Evolutionary conservation across 2,888 invertebrate genomes (phyloP), one percentile per base, ranked within the genome.

Genomic region (Nymphalis c-album): DNA sequence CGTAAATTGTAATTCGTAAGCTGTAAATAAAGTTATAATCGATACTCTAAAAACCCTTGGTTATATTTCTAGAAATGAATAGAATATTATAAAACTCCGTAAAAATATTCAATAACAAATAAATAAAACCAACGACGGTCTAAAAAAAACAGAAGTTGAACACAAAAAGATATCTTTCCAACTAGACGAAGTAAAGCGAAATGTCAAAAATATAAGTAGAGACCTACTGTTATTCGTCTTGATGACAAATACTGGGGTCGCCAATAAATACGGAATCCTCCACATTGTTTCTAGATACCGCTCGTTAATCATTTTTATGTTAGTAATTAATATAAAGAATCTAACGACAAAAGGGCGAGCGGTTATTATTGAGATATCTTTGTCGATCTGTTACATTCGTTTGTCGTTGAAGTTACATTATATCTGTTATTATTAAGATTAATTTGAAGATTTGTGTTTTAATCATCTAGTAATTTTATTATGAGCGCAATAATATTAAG

Each of bases 221-320:
- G 82, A 80, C 80, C 80, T 74, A n/a, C 74, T 74, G 75, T 81
- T 80, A 87, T 90, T 88, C 86, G 82, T 90, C 87, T 83, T 80
- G 69, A 82, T 86, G 89, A 91, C 90, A 89, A 91, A 91, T 89
- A 85, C 78, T 76, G 77, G 80, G 81, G 79, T 77, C 80, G 81
- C 86, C 87, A 87, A 91, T 90, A 90, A 90, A 90, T 88, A 86
- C 83, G 81, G 80, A 79, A 82, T 84, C 80, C 84, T 77, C 76
- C 79, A 83, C 85, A 88, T 90, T 90, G 90, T 91, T 88, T 87
- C 85, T 85, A 85, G 85, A 90, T 87, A 85, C 82, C 77, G 73
- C 74, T 80, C 87, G 88, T 91, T 88, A 87, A 90, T 91, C 90
- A 91, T 88, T 90, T 91, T 91, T 91, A 91, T 90, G 84, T 83